phyloP scores from a whole-genome alignment of 35 echinoderm and acorn worm genomes.

The Stichopus chloronotus region DNA sequence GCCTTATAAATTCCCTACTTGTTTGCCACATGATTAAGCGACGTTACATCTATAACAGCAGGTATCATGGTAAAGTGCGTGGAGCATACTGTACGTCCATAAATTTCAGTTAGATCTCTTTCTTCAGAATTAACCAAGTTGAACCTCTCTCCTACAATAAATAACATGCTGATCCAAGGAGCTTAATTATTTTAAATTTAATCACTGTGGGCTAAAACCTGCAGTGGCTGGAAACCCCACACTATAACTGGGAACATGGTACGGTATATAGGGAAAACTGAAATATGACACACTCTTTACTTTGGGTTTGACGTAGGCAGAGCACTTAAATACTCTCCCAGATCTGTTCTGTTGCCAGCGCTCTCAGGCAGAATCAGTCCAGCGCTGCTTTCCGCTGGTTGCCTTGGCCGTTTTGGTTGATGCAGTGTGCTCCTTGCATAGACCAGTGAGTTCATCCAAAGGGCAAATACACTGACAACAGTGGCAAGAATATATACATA shows the following conservation, averaged over 20 bases:
- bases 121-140: too few species aligned
- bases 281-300: constrained; percentile 53
- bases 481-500: too few species aligned
- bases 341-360: not conserved
- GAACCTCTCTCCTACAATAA: constrained; percentile 41
- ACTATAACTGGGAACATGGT: constrained; percentile 23
- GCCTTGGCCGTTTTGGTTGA: not conserved
- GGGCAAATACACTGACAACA: not conserved
- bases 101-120: too few species aligned
- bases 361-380: constrained; percentile 42
- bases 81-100: too few species aligned
- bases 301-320: constrained; percentile 48
- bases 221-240: constrained; percentile 39
- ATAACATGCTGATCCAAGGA: constrained; percentile 38
- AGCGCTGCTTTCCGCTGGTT: not conserved
- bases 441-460: not conserved
- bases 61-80: too few species aligned
- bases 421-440: not conserved
- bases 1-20: too few species aligned
- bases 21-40: too few species aligned
- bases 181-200: constrained; percentile 54
- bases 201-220: constrained; percentile 48
- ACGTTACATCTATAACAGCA: too few species aligned
- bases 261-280: constrained; percentile 31
- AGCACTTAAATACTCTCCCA: constrained; percentile 38